These are phyloP conservation scores for Taxidea taxus DNA, from an alignment of 2,113 vertebrate species.

Conservation along the genomic window DNA sequence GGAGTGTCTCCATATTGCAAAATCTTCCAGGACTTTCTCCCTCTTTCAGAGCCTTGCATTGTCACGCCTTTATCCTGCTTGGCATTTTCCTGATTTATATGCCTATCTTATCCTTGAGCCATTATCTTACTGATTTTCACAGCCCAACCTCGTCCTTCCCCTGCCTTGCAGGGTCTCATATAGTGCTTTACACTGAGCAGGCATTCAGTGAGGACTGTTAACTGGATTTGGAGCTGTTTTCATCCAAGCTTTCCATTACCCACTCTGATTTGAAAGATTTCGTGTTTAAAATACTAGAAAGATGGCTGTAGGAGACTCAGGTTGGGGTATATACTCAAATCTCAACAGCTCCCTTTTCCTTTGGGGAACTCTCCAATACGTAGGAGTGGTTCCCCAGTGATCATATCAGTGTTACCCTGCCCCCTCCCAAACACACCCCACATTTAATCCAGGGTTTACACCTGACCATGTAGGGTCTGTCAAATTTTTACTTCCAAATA, in stretches of 20 bases:
- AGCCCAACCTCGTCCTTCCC: neutral
- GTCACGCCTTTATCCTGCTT: neutral
- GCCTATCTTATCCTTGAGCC: neutral
- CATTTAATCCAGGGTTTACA: neutral
- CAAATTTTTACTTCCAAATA: neutral
- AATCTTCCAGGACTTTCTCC: neutral
- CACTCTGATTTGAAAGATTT: neutral
- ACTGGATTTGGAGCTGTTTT: conserved; percentile 34
- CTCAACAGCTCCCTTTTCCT: neutral
- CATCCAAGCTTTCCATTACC: neutral
- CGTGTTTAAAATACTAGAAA: neutral
- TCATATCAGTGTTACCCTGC: neutral
- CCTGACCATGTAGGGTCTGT: neutral
- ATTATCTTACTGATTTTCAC: neutral
- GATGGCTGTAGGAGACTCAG: neutral
- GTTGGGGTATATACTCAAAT: neutral
- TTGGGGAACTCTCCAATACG: neutral
- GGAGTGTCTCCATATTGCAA: neutral
- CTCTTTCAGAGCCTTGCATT: neutral
- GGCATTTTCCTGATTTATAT: neutral
- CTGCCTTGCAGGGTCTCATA: neutral
- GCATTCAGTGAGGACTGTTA: neutral
- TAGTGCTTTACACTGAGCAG: neutral
- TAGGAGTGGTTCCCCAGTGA: neutral
- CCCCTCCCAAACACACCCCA: neutral